Evolutionary conservation across 2,888 invertebrate species (phyloP), one percentile per base, ranked within the genome.

Genomic region (Drosophila algonquin): DNA sequence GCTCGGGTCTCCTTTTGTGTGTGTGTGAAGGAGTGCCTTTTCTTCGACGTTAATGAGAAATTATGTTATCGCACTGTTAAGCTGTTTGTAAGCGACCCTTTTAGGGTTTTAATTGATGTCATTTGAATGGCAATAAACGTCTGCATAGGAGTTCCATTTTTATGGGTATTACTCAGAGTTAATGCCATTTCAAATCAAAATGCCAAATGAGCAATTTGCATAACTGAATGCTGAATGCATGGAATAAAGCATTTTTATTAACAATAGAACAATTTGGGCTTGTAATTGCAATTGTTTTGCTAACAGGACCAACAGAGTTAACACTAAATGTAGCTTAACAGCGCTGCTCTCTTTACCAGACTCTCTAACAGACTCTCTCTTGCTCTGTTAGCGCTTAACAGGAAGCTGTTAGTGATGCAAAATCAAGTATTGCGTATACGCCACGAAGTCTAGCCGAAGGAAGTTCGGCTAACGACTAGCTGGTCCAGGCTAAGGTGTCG

Each of bases 41-140:
- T 81, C 58, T 58, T 61, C 61, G 77, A 69, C 82, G 63, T 76
- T 89, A 89, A 85, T 85, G 80, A 82, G 89, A 88, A 88, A 78
- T 88, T 77, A 89, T 85, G 88, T 89, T 86, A 85, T 76, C 75
- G 75, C 76, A 69, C 86, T 89, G 89, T 82, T 78, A 87, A 70
- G 65, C 70, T 50, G 70, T 18, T 40, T 18, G 45, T 68, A 54
- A 56, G 40, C 21, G 69, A 16, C 16, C 10, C 27, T 16, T n/a
- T n/a, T 40, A 7, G 7, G 2, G 14, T n/a, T 21, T 2, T 45
- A 57, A 57, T 51, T 70, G 18, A 35, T 48, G 14, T 1, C 58
- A 18, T 57, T 50, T 32, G 32, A 24, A 14, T n/a, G 47, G 14
- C 4, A 18, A 24, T 18, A 40, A n/a, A 14, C 7, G 35, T 14